Conservation (phyloP, 2,888 invertebrate species). For the Desoria tigrina region DNA sequence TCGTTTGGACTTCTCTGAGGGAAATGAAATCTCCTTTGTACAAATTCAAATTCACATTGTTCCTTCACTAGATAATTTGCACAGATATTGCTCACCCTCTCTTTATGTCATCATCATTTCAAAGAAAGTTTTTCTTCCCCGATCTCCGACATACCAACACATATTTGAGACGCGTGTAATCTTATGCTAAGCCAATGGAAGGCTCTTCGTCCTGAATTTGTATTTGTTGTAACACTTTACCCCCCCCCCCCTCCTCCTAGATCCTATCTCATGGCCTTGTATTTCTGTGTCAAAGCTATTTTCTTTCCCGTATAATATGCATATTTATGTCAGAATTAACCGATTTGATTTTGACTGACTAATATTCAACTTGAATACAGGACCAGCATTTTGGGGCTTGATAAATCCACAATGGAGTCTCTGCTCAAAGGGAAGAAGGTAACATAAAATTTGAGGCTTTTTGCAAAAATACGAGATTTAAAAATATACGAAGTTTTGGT, state of each 20-base stretch:
- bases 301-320: too few species aligned
- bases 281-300: too few species aligned
- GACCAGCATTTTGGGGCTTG: conserved; percentile 97
- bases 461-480: background rate
- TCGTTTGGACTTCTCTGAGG: too few species aligned
- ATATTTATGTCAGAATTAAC: too few species aligned
- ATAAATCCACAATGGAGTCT: conserved; percentile 98
- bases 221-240: too few species aligned
- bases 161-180: background rate
- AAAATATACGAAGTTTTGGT: too few species aligned
- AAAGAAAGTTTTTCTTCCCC: conserved; percentile 5
- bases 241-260: too few species aligned
- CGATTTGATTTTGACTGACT: too few species aligned
- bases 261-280: too few species aligned
- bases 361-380: conserved; percentile 69
- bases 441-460: background rate
- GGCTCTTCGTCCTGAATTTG: background rate
- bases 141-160: background rate
- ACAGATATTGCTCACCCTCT: conserved; percentile 6
- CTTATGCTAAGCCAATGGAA: background rate
- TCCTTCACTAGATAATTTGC: background rate
- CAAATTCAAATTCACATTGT: background rate
- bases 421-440: conserved; percentile 84
- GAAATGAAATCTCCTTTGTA: too few species aligned
- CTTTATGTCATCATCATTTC: conserved; percentile 5